Percentiles rank a stretch among this genome's conserved stretches.
Conservation (phyloP, 2,888 invertebrate genomes). For the Chalcis sispes region DNA sequence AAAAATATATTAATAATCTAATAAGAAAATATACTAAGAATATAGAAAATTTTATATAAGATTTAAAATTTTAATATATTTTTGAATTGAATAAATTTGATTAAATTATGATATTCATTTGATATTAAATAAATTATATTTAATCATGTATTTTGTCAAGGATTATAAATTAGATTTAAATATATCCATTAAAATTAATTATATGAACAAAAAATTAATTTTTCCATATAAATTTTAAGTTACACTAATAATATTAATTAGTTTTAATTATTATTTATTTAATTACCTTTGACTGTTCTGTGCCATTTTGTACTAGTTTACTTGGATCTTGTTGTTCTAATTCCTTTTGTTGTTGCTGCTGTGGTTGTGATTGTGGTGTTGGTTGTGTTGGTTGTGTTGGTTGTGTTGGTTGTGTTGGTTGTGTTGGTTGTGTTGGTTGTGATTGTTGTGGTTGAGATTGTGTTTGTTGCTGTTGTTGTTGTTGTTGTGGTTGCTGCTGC, state of each 20-base stretch:
- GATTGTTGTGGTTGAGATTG: conserved; percentile 55
- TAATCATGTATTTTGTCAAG: background rate
- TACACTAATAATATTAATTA: background rate
- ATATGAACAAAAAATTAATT: too few relatives aligned
- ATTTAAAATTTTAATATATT: background rate
- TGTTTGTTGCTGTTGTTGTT: conserved; percentile 37
- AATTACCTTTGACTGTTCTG: conserved; percentile 52
- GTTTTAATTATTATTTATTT: background rate
- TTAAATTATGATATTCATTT: background rate
- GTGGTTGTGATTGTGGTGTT: conserved; percentile 54
- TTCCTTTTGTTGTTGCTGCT: conserved; percentile 40
- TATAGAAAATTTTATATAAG: background rate
- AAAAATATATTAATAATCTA: background rate
- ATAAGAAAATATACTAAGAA: too few relatives aligned
- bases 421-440: conserved; percentile 44
- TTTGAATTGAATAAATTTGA: background rate
- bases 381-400: conserved; percentile 41
- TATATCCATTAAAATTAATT: background rate
- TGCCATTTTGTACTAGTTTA: conserved; percentile 58
- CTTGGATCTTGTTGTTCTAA: conserved; percentile 44
- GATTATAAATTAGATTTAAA: too few relatives aligned
- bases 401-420: conserved; percentile 55
- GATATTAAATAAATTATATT: background rate
- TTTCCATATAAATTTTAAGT: background rate
- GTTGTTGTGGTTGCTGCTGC: conserved; percentile 58